Base-by-base conservation (phyloP, 2,797 vertebrate species). In the Chelon labrosus region DNA sequence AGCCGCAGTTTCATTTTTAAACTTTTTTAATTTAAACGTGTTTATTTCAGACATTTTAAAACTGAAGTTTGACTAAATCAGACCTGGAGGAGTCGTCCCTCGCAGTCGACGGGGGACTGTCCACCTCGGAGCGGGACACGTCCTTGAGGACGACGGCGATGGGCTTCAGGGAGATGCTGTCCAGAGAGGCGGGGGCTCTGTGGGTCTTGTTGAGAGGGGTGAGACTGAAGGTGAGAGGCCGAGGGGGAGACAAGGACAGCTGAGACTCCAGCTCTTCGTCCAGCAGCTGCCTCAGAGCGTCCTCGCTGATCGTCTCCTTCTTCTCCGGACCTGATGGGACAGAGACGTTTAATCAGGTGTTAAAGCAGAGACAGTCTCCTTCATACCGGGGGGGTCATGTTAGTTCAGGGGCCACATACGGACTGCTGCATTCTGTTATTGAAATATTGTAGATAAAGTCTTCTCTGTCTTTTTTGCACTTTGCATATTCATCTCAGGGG, bases 241-340 rank as follows among this genome's bases (percentile, higher is more conserved):
- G 93, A 77, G 63, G 79, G 16, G 94, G 94, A 0, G 95, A 95
- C 2, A 85, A 61, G 0, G 88, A 75, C 35, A 87, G 41, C 6
- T 87, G 80, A 37, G 90, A 31, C 42, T 92, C 56, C 35, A 90
- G 75, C 1, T 73, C 84, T 0, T 92, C 91, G 13, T 92, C 91
- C 57, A 94, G 75, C 78, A 95, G 69, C 86, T 88, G 87, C 5
- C 57, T 80, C 77, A 94, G 65, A 67, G 90, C 44, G 42, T 95
- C 90, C 11, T 79, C 85, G 2, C 22, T 54, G 27, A 56, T 75
- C 20, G 77, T 25, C 2, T 31, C 10, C 20, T 1, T 88, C 84
- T 85, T 89, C 16, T 81, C 77, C 2, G 94, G 92, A 90, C 94
- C 97, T 98, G 22, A 46, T 1, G 31, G 27, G 22, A 46, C 2